Base-by-base conservation (phyloP, 2,888 invertebrate species). In the Leptura quadrifasciata region DNA sequence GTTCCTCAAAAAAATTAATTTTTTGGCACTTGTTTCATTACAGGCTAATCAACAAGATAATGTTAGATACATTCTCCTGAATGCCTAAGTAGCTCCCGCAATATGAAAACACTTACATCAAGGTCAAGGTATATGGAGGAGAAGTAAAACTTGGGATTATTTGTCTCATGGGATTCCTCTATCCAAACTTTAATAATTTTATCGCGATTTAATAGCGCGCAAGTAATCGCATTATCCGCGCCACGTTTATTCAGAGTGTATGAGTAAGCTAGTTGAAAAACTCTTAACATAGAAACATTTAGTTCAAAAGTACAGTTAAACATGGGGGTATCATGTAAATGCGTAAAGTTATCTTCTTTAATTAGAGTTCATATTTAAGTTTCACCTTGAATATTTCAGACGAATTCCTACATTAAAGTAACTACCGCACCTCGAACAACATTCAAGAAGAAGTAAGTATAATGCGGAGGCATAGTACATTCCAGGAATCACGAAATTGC, bases 351-450 rank as follows among this genome's bases (percentile, higher is more conserved):
- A n/a, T 21, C 60, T 27, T 27, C 60, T 60, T 60, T 24, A 21
- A 27, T 60, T 60, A 60, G 9, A 27, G 60, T 27, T 60, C 31
- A n/a, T 60, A n/a, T 60, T 60, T 60, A 31, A 60, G 60, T 60
- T 60, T 31, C 12, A 60, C 60, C 60, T 21, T 58, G 24, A 58
- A 58, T 58, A 58, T 58, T 60, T 60, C n/a, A 21, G 21, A n/a
- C 31, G 24, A 9, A 27, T n/a, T 15, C 10, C 60, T 27, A 27
- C 12, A 27, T 9, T 27, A 60, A 27, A n/a, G 5, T 47, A 47
- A 47, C 47, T n/a, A 12, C 27, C 27, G 27, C 27, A 31, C 27
- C 27, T 5, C 27, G 8, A 8, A 8, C 27, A 31, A 31, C 27
- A 31, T 31, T 39, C 12, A 39, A 39, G 10, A 2, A 15, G 10